Evolutionary conservation across 2,888 invertebrate genomes (phyloP).

Genomic region (Micropterix aruncella): DNA sequence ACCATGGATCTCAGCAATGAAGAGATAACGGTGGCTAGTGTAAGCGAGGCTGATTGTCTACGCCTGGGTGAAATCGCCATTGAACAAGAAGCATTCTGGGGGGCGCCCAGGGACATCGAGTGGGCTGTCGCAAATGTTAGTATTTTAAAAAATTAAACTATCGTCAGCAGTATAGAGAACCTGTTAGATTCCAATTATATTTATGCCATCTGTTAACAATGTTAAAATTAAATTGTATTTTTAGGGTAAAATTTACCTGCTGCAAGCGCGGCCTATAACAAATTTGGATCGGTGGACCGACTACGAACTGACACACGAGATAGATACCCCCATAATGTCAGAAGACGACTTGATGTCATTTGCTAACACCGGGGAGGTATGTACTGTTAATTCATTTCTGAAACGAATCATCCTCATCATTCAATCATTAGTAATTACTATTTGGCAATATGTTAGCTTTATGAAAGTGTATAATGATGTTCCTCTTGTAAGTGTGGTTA

Average conservation of each 20-base stretch:
- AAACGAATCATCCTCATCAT: too few species aligned
- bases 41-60: conserved; percentile 39
- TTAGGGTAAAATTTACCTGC: conserved; percentile 42
- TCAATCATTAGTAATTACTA: too few species aligned
- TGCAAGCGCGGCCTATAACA: conserved; percentile 72
- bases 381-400: conserved; percentile 1
- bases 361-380: conserved; percentile 60
- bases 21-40: conserved; percentile 31
- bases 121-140: conserved; percentile 54
- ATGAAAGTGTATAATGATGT: too few species aligned
- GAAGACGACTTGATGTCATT: conserved; percentile 52
- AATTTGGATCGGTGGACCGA: conserved; percentile 59
- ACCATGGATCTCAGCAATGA: conserved; percentile 24
- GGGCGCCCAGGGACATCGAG: conserved; percentile 62
- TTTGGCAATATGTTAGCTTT: too few species aligned
- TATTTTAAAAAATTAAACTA: conserved; percentile 3
- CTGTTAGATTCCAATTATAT: not conserved
- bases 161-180: not conserved
- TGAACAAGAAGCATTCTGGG: conserved; percentile 51
- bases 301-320: conserved; percentile 65
- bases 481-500: too few species aligned
- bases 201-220: not conserved
- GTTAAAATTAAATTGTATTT: conserved; percentile 10
- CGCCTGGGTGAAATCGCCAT: conserved; percentile 41
- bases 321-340: conserved; percentile 51